Percentiles rank a stretch among this genome's conserved stretches.
Conservation (phyloP, 2,797 vertebrate genomes). For the Petrocephalus schoutedeni region DNA sequence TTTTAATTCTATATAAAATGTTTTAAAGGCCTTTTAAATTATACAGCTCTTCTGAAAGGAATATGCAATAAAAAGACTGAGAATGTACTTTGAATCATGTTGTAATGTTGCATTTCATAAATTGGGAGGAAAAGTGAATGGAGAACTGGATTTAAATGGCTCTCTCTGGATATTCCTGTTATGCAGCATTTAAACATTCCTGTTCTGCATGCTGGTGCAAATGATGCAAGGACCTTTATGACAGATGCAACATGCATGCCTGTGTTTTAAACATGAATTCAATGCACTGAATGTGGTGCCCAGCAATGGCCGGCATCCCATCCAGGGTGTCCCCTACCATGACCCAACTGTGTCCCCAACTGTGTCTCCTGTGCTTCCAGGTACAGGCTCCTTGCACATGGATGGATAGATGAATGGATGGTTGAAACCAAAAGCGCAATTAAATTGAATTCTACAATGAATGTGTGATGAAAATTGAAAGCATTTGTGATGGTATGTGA, state of each 20-base stretch:
- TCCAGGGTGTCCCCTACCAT: background rate
- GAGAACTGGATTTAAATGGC: background rate
- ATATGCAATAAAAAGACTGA: background rate
- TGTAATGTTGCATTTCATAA: background rate
- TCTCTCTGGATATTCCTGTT: background rate
- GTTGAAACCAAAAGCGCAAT: background rate
- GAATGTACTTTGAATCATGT: background rate
- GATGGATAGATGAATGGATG: background rate
- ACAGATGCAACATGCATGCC: background rate
- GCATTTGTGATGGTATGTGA: background rate
- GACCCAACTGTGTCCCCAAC: background rate
- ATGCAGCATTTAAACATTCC: background rate
- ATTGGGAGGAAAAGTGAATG: background rate
- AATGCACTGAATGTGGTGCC: background rate
- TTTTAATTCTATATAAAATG: conserved; percentile 24
- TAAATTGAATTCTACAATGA: background rate
- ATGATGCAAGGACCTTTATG: background rate
- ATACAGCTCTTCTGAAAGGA: background rate
- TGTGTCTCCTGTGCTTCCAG: background rate
- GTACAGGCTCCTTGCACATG: background rate
- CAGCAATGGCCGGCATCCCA: background rate
- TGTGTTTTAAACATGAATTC: background rate
- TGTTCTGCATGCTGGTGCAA: background rate
- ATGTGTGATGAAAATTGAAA: background rate
- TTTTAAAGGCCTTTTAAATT: conserved; percentile 26